Evolutionary conservation across 2,888 invertebrate genomes (phyloP).

Genomic region (Gymnoscelis rufifasciata): DNA sequence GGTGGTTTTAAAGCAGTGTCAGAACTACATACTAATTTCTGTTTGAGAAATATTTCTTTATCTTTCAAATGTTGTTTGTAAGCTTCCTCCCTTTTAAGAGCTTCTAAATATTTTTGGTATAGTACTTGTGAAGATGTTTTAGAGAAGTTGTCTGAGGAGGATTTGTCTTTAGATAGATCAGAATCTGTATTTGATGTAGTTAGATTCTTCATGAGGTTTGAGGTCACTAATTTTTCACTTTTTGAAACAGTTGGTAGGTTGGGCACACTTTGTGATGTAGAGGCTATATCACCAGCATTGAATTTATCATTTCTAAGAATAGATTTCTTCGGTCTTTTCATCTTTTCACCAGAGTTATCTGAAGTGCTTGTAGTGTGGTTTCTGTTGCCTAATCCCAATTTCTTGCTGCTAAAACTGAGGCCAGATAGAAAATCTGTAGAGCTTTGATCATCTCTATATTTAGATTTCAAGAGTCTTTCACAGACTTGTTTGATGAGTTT

Average conservation of each 20-base stretch:
- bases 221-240: conserved; percentile 39
- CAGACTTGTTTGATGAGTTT: conserved; percentile 82
- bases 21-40: conserved; percentile 53
- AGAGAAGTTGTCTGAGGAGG: conserved; percentile 47
- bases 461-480: conserved; percentile 78
- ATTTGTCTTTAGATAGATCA: conserved; percentile 55
- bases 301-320: conserved; percentile 63
- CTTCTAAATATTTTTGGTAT: conserved; percentile 63
- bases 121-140: conserved; percentile 67
- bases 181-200: conserved; percentile 54
- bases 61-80: conserved; percentile 62
- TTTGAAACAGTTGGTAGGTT: conserved; percentile 52
- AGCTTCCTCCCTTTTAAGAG: conserved; percentile 57
- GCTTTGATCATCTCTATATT: conserved; percentile 79
- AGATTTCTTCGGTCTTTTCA: conserved; percentile 60
- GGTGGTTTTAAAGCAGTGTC: conserved; percentile 47
- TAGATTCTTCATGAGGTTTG: conserved; percentile 37
- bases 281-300: conserved; percentile 54
- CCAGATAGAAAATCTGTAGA: conserved; percentile 70
- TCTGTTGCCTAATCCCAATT: conserved; percentile 37
- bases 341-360: conserved; percentile 49
- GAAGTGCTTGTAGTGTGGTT: conserved; percentile 63
- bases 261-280: conserved; percentile 69
- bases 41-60: conserved; percentile 66
- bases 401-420: conserved; percentile 56